Conservation (phyloP, 2,888 invertebrate species). For the Acholoe squamosa region DNA sequence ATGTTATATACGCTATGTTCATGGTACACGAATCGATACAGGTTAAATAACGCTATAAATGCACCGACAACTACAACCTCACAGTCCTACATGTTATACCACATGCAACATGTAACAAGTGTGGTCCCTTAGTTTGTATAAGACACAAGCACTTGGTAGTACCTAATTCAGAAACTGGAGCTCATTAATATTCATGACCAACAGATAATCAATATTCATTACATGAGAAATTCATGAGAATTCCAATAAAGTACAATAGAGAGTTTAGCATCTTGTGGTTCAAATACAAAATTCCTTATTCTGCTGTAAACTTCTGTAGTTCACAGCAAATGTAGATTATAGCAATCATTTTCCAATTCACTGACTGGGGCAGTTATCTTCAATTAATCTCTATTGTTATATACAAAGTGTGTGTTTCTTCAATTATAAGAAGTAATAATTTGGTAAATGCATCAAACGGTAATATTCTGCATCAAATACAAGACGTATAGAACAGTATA, state of each 20-base stretch:
- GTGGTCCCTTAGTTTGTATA: constrained; percentile 35
- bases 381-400: no score
- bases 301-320: background rate
- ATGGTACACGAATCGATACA: background rate
- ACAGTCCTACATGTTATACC: background rate
- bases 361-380: background rate
- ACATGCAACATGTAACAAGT: background rate
- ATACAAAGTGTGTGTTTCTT: no score
- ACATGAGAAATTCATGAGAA: no score
- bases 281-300: background rate
- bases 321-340: background rate
- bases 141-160: background rate
- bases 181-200: constrained; percentile 6
- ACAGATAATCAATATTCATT: no score
- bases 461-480: no score
- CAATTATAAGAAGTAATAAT: no score
- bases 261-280: background rate
- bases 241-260: background rate
- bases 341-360: background rate
- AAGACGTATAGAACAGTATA: no score
- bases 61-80: background rate
- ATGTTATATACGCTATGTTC: no score
- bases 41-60: background rate
- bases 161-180: background rate
- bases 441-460: no score